Evolutionary conservation across 1,140 invertebrate genomes (phyloP).

Genomic region (Neuroterus valhalla): DNA sequence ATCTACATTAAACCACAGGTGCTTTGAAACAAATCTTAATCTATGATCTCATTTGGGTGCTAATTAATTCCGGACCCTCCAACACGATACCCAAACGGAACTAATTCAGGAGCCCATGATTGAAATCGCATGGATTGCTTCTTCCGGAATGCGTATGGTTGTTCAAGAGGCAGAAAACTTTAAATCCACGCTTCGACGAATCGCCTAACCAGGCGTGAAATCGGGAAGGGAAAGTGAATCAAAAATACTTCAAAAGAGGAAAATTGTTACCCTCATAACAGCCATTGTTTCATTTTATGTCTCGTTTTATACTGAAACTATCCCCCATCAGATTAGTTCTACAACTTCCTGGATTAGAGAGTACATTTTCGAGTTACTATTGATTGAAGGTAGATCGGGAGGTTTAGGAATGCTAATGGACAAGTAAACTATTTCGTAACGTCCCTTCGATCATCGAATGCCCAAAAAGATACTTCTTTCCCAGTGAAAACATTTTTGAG

Average conservation of each 20-base stretch:
- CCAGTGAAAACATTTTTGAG: not conserved
- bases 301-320: not conserved
- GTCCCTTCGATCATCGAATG: not conserved
- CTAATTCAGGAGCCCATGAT: constrained; percentile 16
- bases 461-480: not conserved
- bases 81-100: not conserved
- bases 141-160: not conserved
- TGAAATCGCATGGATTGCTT: constrained; percentile 5
- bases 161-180: not conserved
- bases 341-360: not conserved
- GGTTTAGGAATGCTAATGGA: no score
- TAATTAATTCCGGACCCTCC: constrained; percentile 7
- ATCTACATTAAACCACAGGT: no score
- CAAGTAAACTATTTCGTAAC: not conserved
- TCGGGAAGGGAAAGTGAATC: not conserved
- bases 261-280: not conserved
- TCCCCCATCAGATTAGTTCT: not conserved
- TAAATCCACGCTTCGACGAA: constrained; percentile 15
- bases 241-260: not conserved
- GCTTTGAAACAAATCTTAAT: not conserved
- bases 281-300: constrained; percentile 7
- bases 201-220: constrained; percentile 15
- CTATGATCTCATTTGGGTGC: not conserved
- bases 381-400: no score
- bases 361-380: no score